Evolutionary conservation across 2,113 vertebrate species (phyloP).

Genomic region (Macrotus californicus): DNA sequence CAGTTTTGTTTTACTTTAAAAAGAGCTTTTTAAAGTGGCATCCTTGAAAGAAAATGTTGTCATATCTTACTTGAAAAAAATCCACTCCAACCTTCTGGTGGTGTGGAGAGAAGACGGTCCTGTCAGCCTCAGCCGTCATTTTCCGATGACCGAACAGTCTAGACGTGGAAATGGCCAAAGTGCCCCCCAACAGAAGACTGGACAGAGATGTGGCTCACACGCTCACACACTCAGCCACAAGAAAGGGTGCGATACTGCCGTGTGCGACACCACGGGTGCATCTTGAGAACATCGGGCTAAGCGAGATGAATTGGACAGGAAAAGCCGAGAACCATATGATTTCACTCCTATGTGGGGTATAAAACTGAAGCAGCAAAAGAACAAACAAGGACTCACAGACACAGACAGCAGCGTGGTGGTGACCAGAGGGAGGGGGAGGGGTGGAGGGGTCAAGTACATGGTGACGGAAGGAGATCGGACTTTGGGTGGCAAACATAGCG

Average conservation of each 20-base stretch:
- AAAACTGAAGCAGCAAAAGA: too few species aligned
- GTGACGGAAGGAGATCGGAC: neutral
- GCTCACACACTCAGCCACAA: neutral
- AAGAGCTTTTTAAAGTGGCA: neutral
- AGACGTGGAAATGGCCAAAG: neutral
- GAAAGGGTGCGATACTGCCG: neutral
- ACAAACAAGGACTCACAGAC: too few species aligned
- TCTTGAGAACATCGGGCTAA: neutral
- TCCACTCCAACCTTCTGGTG: neutral
- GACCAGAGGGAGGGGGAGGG: too few species aligned
- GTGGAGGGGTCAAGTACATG: neutral
- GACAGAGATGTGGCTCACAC: rapidly evolving
- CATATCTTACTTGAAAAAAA: neutral
- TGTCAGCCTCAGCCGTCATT: neutral
- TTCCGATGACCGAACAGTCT: neutral
- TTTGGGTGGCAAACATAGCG: neutral
- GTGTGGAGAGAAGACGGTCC: neutral
- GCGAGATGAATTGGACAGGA: too few species aligned
- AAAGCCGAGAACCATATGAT: too few species aligned
- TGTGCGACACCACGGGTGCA: neutral
- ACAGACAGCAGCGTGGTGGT: too few species aligned
- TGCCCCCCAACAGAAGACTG: neutral
- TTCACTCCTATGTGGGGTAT: too few species aligned
- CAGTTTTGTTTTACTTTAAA: neutral
- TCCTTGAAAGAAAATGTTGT: neutral